A percentile compares a stretch with the other conserved stretches of the same genome.
These are phyloP conservation scores for Erpobdella octoculata DNA, from an alignment of 2,888 invertebrate genomes.

Conservation along the genomic window DNA sequence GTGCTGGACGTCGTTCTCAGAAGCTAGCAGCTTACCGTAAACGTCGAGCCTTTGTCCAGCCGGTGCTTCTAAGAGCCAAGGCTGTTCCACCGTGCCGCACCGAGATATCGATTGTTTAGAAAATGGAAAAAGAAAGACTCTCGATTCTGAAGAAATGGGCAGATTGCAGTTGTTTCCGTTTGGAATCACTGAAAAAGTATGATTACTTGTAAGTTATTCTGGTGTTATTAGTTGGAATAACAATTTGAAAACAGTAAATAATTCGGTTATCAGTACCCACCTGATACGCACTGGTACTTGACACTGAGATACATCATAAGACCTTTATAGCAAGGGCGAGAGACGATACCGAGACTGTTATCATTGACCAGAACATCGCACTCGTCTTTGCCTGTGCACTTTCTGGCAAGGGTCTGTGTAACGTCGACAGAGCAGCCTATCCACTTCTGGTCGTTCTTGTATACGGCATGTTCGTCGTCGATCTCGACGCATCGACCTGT, in stretches of 20 bases:
- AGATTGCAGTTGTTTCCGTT: not conserved
- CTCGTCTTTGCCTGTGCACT: slow-evolving; percentile 12
- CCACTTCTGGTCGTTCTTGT: slow-evolving; percentile 9
- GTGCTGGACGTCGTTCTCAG: too few species aligned
- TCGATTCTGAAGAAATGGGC: not conserved
- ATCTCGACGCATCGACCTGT: slow-evolving; percentile 17
- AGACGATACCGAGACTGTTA: not conserved
- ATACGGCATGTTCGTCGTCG: not conserved
- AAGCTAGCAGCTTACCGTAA: not conserved
- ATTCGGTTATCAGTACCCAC: too few species aligned
- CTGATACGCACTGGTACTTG: slow-evolving; percentile 13
- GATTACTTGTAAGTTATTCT: not conserved
- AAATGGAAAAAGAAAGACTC: not conserved
- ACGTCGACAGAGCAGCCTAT: slow-evolving; percentile 24
- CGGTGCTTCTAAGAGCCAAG: slow-evolving; percentile 13
- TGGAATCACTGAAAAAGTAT: not conserved
- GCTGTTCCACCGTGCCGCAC: slow-evolving; percentile 12
- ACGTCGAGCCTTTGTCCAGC: slow-evolving; percentile 8
- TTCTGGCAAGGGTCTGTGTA: not conserved
- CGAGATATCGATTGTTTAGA: too few species aligned
- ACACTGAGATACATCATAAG: slow-evolving; percentile 20
- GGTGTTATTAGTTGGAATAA: not conserved
- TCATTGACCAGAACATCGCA: slow-evolving; percentile 13
- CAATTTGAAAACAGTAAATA: not conserved
- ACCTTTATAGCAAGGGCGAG: slow-evolving; percentile 17